These are phyloP conservation scores for Drosophila nannoptera DNA, from an alignment of 1,140 invertebrate species.

Conservation along the genomic window DNA sequence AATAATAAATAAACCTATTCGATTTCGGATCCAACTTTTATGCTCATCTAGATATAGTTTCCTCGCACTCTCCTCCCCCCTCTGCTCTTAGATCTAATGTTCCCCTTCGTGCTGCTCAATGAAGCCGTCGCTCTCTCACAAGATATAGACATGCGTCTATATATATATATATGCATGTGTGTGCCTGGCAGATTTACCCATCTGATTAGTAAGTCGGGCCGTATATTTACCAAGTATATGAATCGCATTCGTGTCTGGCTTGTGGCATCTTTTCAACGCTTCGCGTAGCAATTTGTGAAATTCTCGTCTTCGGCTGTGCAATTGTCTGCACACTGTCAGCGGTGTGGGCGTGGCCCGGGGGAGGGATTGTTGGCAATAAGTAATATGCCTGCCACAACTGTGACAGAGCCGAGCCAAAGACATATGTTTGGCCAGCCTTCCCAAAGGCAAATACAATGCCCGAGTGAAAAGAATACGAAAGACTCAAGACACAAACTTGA, in stretches of 20 bases:
- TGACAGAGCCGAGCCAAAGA: slow-evolving; percentile 50
- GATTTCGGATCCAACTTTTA: background rate
- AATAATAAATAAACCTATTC: background rate
- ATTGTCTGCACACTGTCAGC: slow-evolving; percentile 18
- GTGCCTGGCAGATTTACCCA: background rate
- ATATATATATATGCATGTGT: background rate
- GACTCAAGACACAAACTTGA: slow-evolving; percentile 65
- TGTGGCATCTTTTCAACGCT: slow-evolving; percentile 73
- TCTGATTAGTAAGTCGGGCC: slow-evolving; percentile 4
- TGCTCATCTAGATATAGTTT: background rate
- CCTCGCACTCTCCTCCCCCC: too few species aligned
- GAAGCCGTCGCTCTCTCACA: background rate
- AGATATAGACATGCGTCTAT: background rate
- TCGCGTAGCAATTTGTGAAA: slow-evolving; percentile 77
- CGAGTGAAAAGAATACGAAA: slow-evolving; percentile 72
- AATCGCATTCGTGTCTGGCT: slow-evolving; percentile 13
- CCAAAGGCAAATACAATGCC: slow-evolving; percentile 32
- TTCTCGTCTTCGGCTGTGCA: slow-evolving; percentile 47
- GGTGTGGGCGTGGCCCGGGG: background rate
- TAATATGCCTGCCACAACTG: slow-evolving; percentile 50
- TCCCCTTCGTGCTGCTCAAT: background rate
- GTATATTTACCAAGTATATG: slow-evolving; percentile 7
- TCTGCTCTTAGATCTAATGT: too few species aligned
- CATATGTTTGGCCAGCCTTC: slow-evolving; percentile 32
- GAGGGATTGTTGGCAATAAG: slow-evolving; percentile 36